Base-by-base conservation (phyloP, 2,113 vertebrate genomes). In the Cryptotis parvus region DNA sequence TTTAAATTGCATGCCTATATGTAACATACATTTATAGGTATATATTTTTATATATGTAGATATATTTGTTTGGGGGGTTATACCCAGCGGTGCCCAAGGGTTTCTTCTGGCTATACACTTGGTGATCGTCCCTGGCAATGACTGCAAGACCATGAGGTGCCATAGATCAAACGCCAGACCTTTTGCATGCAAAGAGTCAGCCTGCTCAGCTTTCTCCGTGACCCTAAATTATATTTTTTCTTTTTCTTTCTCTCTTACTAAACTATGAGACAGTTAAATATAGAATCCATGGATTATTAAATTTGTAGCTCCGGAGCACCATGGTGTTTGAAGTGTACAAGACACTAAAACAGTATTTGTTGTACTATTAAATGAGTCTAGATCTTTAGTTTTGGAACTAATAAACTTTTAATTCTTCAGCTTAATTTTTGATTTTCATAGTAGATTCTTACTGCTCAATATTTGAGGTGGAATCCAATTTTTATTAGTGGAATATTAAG, bases 401-500 rank as follows among this genome's bases (percentile, higher is more conserved):
- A 66, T 20, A 52, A 65, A 39, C 52, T 72, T 77, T 86, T 73
- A 49, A 72, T 58, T 89, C 29, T 43, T 90, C 65, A 69, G 31
- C 27, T 84, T 83, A 65, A 27, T 35, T 0, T 65, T 9, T 82
- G 77, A 0, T 91, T 88, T 94, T 7, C 45, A 69, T 22, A 68
- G 9, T 72, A 61, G 31, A 39, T 8, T 58, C 41, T 91, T 26
- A 87, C 37, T 90, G 16, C 2, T 91, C 22, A 74, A 1, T 73
- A 10, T 85, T 49, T 41, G 18, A 78, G 6, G 3, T 79, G 4
- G 20, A 89, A 84, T 55, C 76, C 49, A 55, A 70, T 91, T 61
- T 92, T 87, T 15, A 61, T 29, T 52, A 90, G 41, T 52, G 31
- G 7, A 85, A 84, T 85, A 91, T 85, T 87, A 27, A 93, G 76